These are phyloP conservation scores for Coracopsis vasa DNA, from an alignment of 2,113 vertebrate genomes.

Conservation along the genomic window DNA sequence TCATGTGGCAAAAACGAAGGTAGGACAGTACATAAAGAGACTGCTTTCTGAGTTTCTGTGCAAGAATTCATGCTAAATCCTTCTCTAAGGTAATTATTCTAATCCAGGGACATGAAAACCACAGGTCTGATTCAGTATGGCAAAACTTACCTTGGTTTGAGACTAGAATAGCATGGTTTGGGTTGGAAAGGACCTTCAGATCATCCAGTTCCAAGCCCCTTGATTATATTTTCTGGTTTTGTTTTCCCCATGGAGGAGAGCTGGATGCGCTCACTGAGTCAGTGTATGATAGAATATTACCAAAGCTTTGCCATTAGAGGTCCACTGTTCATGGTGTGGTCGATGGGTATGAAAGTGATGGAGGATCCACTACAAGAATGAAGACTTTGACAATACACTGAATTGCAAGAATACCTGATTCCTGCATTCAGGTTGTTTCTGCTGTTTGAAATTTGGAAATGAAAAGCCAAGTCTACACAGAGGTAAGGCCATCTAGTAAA, in stretches of 20 bases:
- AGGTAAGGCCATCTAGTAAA: not conserved
- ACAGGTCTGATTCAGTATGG: not conserved
- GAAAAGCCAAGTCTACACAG: not conserved
- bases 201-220: not conserved
- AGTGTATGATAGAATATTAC: not conserved
- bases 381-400: not conserved
- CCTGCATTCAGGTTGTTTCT: not conserved
- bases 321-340: not conserved
- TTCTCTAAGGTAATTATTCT: not conserved
- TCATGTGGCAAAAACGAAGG: not conserved
- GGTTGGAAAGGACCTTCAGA: not conserved
- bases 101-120: not conserved
- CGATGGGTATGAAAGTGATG: not conserved
- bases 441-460: not conserved
- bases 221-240: not conserved
- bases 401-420: not conserved
- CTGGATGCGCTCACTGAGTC: not conserved
- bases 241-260: not conserved
- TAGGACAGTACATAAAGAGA: not conserved
- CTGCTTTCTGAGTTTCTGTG: not conserved
- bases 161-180: not conserved
- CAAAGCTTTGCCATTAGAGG: not conserved
- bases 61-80: not conserved
- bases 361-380: not conserved
- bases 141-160: not conserved